Evolutionary conservation across 64 coral and sea anemone genomes (phyloP), one percentile per base, ranked within the genome.

Genomic region (Pocillopora verrucosa): DNA sequence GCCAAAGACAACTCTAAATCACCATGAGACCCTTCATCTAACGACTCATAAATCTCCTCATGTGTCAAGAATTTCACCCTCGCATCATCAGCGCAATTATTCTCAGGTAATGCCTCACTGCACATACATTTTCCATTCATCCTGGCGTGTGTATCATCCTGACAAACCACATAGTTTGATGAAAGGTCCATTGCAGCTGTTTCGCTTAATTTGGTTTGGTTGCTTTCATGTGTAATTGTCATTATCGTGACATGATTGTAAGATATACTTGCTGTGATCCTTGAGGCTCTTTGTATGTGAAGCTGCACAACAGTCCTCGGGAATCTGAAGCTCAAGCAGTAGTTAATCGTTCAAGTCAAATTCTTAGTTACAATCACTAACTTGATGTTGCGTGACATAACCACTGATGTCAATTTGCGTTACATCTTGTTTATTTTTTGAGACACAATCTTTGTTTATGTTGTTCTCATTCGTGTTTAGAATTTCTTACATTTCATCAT

Each of bases 1-100:
- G 82, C 82, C 69, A 85, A 72, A 4, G 82, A 85, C 36, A 85
- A 41, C 17, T 85, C 82, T 16, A 85, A 57, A 85, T 85, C 82
- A 38, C 82, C 72, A n/a, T 57, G 19, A 25, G 82, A 24, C 12
- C 70, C 64, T 14, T 85, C 82, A 14, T 85, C 38, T 38, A 85
- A 45, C 63, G 63, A 85, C 20, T 26, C 16, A n/a, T 22, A 70
- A 20, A 65, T 19, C 13, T 85, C 82, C 15, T 85, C 63, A 72
- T 85, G 38, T 56, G 38, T 56, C 35, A 34, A 9, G 14, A 5
- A 41, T 51, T 19, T 5, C 37, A 72, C 1, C 16, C 30, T 25
- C 11, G 56, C 56, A 45, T 45, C 41, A 45, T 45, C 2, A 2
- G 41, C 41, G 41, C 41, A 45, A 45, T 45, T 3, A 45, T 45